Conservation (phyloP, 1,140 invertebrate genomes). For the Cylas formicarius region DNA sequence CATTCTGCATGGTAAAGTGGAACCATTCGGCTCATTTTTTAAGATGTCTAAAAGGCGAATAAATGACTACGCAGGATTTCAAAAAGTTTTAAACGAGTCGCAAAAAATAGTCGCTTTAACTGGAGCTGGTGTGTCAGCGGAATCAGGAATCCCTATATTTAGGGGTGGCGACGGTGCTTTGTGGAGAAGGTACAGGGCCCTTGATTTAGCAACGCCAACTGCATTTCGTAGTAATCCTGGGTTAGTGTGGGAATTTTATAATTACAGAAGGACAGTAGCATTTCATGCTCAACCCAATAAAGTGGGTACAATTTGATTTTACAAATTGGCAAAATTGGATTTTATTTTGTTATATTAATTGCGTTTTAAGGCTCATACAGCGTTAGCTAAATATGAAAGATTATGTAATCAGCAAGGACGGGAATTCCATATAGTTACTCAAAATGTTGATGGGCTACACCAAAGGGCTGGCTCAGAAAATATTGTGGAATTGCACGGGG, state of each 20-base stretch:
- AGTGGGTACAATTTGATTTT: conserved; percentile 34
- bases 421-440: conserved; percentile 70
- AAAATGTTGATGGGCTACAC: conserved; percentile 91
- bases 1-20: too few relatives aligned
- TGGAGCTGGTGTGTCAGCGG: conserved; percentile 72
- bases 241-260: conserved; percentile 55
- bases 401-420: conserved; percentile 51
- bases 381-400: conserved; percentile 72
- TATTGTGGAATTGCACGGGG: conserved; percentile 85
- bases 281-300: conserved; percentile 47
- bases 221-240: conserved; percentile 48
- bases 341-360: conserved; percentile 4
- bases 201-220: conserved; percentile 46
- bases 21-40: too few relatives aligned
- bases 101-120: conserved; percentile 62
- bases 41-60: conserved; percentile 19
- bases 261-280: conserved; percentile 50
- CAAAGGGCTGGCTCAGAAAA: conserved; percentile 70
- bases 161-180: conserved; percentile 67
- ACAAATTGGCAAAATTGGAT: not conserved
- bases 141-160: conserved; percentile 78
- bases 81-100: conserved; percentile 48
- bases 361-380: conserved; percentile 62
- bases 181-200: conserved; percentile 58
- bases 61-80: conserved; percentile 44